A percentile compares a stretch with the other conserved stretches of the same genome.
Conservation (phyloP, 2,888 invertebrate species). For the Eupeodes latifasciatus region DNA sequence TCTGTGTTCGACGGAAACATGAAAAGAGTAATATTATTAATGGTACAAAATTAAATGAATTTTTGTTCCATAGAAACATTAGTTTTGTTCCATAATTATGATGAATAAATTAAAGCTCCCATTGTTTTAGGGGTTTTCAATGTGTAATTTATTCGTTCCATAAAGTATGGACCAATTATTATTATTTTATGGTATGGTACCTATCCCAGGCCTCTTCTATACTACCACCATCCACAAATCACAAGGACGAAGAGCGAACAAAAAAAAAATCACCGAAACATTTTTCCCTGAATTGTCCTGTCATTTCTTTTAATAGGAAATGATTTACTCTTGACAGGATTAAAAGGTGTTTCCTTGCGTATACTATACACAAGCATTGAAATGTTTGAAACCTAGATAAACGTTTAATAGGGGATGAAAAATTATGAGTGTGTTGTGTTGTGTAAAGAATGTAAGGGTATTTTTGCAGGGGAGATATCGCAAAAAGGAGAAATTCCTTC, state of each 20-base stretch:
- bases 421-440: constrained; percentile 5
- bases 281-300: constrained; percentile 47
- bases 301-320: constrained; percentile 56
- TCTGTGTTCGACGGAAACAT: constrained; percentile 20
- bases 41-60: background rate
- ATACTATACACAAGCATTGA: background rate
- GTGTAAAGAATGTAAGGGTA: background rate
- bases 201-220: background rate
- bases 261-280: constrained; percentile 13
- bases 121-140: background rate
- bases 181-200: background rate
- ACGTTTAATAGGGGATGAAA: constrained; percentile 38
- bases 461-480: constrained; percentile 4
- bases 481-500: constrained; percentile 8
- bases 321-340: constrained; percentile 64
- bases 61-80: background rate
- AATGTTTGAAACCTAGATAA: constrained; percentile 29
- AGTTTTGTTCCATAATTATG: background rate
- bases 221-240: background rate
- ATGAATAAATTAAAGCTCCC: background rate
- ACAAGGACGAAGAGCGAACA: background rate
- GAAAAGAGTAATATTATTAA: background rate
- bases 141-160: background rate
- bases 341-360: constrained; percentile 43
- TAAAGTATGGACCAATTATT: background rate